Base-by-base conservation (phyloP, 2,888 invertebrate genomes). In the Fissipunctia ypsillon region DNA sequence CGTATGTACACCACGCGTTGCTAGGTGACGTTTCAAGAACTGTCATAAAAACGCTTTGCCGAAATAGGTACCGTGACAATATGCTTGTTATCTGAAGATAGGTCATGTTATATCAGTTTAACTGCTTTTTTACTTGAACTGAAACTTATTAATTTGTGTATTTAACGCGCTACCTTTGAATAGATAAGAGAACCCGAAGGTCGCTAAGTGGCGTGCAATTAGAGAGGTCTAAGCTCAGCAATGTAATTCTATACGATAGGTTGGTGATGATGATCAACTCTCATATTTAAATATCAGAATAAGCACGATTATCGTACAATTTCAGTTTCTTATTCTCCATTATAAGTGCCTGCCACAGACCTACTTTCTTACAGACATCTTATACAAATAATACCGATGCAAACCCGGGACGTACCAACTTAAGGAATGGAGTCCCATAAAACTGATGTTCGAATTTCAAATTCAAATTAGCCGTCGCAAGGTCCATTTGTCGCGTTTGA, bases 401-500 rank as follows among this genome's bases (percentile, higher is more conserved):
- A 69, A 69, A 73, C 77, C 71, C 69, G 69, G 77, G 84, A 86
- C 86, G 71, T 83, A 80, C 71, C 82, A 83, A 83, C 75, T 76
- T 84, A 78, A 73, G 85, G 83, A 84, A 83, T 80, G 81, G 86
- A 83, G 77, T 86, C 90, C 89, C 91, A 90, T 92, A 91, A 93
- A 92, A 91, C 88, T 86, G 87, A 86, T 89, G 88, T 92, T 87
- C 87, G 71, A 84, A 87, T 87, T 87, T 86, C 87, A 87, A 93
- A 95, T 95, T 95, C 94, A 95, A 95, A 95, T 95, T 90, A 94
- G 93, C 91, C 91, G 91, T 92, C 90, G 88, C 91, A 89, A 90
- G 89, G 89, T 90, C 91, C 91, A 90, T 91, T 91, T 87, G 90
- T 87, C 89, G 89, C 90, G 88, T 90, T 88, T 88, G 87, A 90